Percentiles rank a stretch among this genome's conserved stretches.
Conservation (phyloP, 2,888 invertebrate genomes). For the Nesidiocoris tenuis region DNA sequence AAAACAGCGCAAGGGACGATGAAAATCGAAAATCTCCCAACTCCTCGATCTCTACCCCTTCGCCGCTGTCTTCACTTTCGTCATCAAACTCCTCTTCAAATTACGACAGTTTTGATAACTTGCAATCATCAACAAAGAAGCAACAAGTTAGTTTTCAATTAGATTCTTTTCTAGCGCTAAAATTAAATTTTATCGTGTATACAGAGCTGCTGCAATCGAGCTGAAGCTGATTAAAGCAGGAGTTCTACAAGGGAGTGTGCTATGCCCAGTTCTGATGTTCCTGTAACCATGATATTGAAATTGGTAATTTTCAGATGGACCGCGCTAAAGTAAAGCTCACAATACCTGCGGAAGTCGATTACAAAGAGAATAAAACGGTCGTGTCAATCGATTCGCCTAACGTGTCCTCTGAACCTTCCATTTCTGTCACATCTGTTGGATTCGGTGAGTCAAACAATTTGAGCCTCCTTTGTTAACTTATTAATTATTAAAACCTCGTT, state of each 20-base stretch:
- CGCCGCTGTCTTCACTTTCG: conserved; percentile 25
- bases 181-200: no score
- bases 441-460: conserved; percentile 56
- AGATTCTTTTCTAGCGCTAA: no score
- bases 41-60: conserved; percentile 16
- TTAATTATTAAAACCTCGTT: no score
- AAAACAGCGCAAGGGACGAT: conserved; percentile 29
- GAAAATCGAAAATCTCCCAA: neutral
- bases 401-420: conserved; percentile 30
- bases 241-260: no score
- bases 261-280: no score
- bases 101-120: neutral
- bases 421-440: conserved; percentile 64
- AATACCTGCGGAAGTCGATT: conserved; percentile 45
- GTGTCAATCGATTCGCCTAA: conserved; percentile 47
- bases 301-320: conserved; percentile 14
- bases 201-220: no score
- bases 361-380: conserved; percentile 47
- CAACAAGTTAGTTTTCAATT: neutral
- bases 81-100: conserved; percentile 1
- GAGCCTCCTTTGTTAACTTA: no score
- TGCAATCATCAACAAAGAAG: no score
- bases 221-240: no score
- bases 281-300: neutral
- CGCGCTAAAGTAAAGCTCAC: conserved; percentile 44